These are phyloP conservation scores for Alexandromys fortis DNA, from an alignment of 2,113 vertebrate species.

Conservation along the genomic window DNA sequence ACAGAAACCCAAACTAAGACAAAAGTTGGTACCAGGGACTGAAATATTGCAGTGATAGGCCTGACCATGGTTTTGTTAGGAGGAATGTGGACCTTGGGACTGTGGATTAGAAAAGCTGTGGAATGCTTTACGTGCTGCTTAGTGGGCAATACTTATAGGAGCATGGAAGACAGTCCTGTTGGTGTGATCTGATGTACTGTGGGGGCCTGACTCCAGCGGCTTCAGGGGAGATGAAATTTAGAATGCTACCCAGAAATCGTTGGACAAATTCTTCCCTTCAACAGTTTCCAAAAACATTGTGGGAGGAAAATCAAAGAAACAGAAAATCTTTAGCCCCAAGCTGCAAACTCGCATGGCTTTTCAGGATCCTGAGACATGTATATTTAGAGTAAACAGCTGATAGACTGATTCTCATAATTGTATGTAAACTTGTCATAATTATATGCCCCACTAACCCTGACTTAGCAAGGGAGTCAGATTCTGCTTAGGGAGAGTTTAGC, in stretches of 20 bases:
- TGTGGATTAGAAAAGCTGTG: neutral
- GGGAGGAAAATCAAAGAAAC: neutral
- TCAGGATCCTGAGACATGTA: slow-evolving; percentile 11
- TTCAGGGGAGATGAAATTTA: neutral
- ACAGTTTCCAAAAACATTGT: neutral
- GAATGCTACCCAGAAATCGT: neutral
- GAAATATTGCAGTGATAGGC: neutral
- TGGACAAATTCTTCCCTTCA: neutral
- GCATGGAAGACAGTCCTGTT: neutral
- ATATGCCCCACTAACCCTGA: neutral
- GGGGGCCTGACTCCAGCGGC: neutral
- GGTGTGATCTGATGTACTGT: neutral
- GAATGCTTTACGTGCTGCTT: neutral
- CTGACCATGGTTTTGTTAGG: neutral
- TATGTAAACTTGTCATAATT: slow-evolving; percentile 34
- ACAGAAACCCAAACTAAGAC: neutral
- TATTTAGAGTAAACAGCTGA: slow-evolving; percentile 51
- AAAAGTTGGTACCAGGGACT: neutral
- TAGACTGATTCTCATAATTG: slow-evolving; percentile 55
- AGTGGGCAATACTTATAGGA: neutral
- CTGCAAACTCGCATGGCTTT: neutral
- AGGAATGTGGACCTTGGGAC: no score
- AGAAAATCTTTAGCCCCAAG: slow-evolving; percentile 21
- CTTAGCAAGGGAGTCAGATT: neutral
- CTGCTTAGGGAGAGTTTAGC: neutral